Conservation (phyloP, 2,888 invertebrate genomes). For the Apodemia duryi region DNA sequence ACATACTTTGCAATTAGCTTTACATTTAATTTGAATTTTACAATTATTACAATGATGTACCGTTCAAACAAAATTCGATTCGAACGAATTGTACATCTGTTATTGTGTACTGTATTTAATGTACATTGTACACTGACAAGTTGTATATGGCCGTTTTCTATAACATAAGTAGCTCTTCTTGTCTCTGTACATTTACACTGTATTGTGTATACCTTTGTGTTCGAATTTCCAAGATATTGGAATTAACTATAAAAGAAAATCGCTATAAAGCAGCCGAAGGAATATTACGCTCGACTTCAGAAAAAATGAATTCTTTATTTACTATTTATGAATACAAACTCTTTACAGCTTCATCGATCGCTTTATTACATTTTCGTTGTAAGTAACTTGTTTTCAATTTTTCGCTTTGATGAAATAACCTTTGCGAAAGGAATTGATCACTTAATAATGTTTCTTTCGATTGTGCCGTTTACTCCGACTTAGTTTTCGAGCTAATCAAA, state of each 20-base stretch:
- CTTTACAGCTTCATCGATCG: background rate
- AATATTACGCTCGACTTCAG: background rate
- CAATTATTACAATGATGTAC: too few relatives aligned
- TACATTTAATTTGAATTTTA: too few relatives aligned
- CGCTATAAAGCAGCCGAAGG: background rate
- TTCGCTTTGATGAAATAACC: background rate
- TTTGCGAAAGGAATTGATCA: background rate
- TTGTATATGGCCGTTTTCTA: background rate
- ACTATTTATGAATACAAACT: slow-evolving; percentile 3
- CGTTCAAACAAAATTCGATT: too few relatives aligned
- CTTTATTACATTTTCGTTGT: background rate
- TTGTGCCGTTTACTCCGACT: background rate
- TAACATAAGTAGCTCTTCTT: background rate
- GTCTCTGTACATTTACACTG: background rate
- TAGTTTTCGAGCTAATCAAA: too few relatives aligned
- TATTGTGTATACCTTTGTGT: background rate
- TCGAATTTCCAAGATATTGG: background rate
- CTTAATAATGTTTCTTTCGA: background rate
- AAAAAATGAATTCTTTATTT: background rate
- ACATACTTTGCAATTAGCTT: too few relatives aligned
- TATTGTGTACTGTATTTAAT: background rate
- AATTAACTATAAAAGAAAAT: background rate
- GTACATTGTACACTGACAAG: background rate
- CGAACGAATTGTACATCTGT: too few relatives aligned
- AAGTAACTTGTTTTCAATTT: background rate